Conservation (phyloP, 2,888 invertebrate genomes). For the Hirtodrosophila cameraria region DNA sequence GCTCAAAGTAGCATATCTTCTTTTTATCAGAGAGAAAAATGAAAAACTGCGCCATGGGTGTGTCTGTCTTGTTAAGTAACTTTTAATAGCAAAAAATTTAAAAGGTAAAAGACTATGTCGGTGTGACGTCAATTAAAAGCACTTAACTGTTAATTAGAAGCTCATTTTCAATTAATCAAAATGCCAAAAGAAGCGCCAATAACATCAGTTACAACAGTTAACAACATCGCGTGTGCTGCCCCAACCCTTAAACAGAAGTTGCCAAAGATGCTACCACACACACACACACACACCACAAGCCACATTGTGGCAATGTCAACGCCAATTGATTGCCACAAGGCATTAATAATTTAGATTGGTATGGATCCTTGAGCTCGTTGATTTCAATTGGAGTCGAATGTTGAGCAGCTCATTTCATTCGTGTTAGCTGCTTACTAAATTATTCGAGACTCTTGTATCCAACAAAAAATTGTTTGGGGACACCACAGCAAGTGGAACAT, state of each 20-base stretch:
- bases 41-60: conserved; percentile 3
- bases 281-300: neutral
- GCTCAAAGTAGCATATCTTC: neutral
- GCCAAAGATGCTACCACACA: neutral
- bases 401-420: conserved; percentile 53
- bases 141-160: conserved; percentile 64
- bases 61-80: conserved; percentile 2
- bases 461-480: conserved; percentile 71
- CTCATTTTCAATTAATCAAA: conserved; percentile 79
- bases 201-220: conserved; percentile 46
- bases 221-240: conserved; percentile 50
- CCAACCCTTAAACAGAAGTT: neutral
- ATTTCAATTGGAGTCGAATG: conserved; percentile 71
- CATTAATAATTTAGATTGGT: conserved; percentile 75
- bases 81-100: neutral
- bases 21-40: conserved; percentile 6
- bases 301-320: conserved; percentile 58
- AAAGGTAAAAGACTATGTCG: neutral
- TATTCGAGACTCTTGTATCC: conserved; percentile 63
- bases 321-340: conserved; percentile 67
- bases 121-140: conserved; percentile 40
- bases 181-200: conserved; percentile 39
- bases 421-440: conserved; percentile 62
- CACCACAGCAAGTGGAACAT: conserved; percentile 54
- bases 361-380: conserved; percentile 59